These are phyloP conservation scores for Smittia aterrima DNA, from an alignment of 2,888 invertebrate species.

Conservation along the genomic window DNA sequence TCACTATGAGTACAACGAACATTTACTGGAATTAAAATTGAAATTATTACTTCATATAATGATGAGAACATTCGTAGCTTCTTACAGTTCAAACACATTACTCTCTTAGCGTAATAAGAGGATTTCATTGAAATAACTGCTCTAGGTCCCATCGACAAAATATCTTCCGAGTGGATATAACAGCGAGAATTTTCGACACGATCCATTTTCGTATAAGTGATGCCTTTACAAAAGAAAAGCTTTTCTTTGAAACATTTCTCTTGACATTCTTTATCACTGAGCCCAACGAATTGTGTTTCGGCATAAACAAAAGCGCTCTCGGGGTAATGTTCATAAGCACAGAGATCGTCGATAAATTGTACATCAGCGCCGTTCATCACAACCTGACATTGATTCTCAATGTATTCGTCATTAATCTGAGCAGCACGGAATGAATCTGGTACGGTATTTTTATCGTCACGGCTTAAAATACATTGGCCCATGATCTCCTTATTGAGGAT, in stretches of 20 bases:
- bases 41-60: slow-evolving; percentile 18
- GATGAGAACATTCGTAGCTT: slow-evolving; percentile 43
- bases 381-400: slow-evolving; percentile 71
- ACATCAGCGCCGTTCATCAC: slow-evolving; percentile 11
- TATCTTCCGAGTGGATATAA: slow-evolving; percentile 77
- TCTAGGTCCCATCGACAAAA: slow-evolving; percentile 74
- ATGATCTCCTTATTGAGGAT: slow-evolving; percentile 51
- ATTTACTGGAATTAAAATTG: slow-evolving; percentile 60
- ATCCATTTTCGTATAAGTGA: slow-evolving; percentile 55
- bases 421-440: slow-evolving; percentile 76
- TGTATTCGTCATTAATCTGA: slow-evolving; percentile 73
- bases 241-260: slow-evolving; percentile 62
- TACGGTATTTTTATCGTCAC: slow-evolving; percentile 70
- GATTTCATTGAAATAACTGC: slow-evolving; percentile 60
- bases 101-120: slow-evolving; percentile 74
- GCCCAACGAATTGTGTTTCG: slow-evolving; percentile 51
- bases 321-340: slow-evolving; percentile 74
- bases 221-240: slow-evolving; percentile 71
- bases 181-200: slow-evolving; percentile 54
- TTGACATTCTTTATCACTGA: slow-evolving; percentile 58
- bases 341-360: slow-evolving; percentile 48
- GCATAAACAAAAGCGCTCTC: slow-evolving; percentile 66
- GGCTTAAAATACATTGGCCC: slow-evolving; percentile 68
- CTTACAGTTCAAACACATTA: slow-evolving; percentile 81
- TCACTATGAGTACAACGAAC: slow-evolving; percentile 72